Evolutionary conservation across 2,797 vertebrate species (phyloP).

Genomic region (Spizella passerina): DNA sequence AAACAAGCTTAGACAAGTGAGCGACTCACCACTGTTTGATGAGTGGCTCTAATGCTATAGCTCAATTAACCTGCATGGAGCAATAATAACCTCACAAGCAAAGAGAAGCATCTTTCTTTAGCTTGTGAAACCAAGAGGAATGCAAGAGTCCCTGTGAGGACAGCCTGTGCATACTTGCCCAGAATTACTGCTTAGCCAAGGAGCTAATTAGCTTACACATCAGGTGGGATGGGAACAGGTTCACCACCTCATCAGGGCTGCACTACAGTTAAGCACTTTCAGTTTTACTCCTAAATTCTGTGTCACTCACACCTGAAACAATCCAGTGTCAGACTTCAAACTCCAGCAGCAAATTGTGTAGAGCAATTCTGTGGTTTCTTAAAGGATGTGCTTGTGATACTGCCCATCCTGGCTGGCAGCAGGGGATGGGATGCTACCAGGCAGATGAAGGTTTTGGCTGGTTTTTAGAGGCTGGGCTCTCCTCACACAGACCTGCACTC

Average conservation of each 20-base stretch:
- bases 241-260: conserved; percentile 61
- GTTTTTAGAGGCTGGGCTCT: not conserved
- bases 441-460: not conserved
- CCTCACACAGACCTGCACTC: not conserved
- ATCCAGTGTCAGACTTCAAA: not conserved
- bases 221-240: conserved; percentile 76
- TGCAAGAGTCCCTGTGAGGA: conserved; percentile 59
- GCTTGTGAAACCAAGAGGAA: conserved; percentile 70
- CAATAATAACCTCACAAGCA: conserved; percentile 46
- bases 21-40: conserved; percentile 40
- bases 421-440: not conserved
- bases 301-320: not conserved
- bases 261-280: conserved; percentile 61
- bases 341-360: not conserved
- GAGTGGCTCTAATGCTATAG: conserved; percentile 34
- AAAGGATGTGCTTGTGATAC: not conserved
- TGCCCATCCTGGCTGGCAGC: not conserved
- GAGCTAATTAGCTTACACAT: conserved; percentile 72
- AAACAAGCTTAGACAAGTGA: conserved; percentile 67
- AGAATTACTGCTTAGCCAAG: conserved; percentile 69
- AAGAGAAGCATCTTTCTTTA: conserved; percentile 59
- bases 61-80: conserved; percentile 38
- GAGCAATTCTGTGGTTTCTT: not conserved
- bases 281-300: conserved; percentile 52
- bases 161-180: conserved; percentile 72